These are phyloP conservation scores for Cryptops parisi DNA, from an alignment of 2,888 invertebrate genomes.

Conservation along the genomic window DNA sequence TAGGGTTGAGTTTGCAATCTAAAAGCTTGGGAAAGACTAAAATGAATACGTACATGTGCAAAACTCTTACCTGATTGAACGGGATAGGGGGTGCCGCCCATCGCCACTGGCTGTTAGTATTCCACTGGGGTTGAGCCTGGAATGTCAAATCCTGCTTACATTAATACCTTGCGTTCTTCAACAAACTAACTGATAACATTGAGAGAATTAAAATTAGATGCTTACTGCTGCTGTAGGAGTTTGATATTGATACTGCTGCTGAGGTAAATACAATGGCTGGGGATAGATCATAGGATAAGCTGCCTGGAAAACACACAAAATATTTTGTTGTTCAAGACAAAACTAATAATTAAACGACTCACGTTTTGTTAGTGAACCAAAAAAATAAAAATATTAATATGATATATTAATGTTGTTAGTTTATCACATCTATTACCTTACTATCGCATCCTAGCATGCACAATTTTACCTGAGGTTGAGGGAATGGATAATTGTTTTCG, in stretches of 20 bases:
- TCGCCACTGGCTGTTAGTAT: slow-evolving; percentile 9
- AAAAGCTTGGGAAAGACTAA: no score
- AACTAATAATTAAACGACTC: no score
- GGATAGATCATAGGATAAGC: slow-evolving; percentile 22
- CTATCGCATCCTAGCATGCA: no score
- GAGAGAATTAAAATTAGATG: no score
- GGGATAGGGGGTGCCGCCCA: slow-evolving; percentile 17
- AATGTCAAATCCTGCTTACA: no score
- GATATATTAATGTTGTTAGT: no score
- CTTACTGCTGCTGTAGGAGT: slow-evolving; percentile 15
- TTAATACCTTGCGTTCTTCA: no score
- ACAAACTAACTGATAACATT: no score
- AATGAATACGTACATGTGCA: no score
- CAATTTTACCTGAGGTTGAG: slow-evolving; percentile 21
- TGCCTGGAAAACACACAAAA: slow-evolving; percentile 13
- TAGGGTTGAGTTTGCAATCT: no score
- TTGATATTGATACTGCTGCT: slow-evolving; percentile 21
- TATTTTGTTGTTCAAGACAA: no score
- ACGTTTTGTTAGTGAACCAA: not conserved
- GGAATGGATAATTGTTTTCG: slow-evolving; percentile 23
- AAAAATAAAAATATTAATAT: not conserved
- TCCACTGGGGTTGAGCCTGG: slow-evolving; percentile 17
- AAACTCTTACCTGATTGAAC: slow-evolving; percentile 18
- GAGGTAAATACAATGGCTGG: slow-evolving; percentile 21
- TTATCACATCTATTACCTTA: no score